Evolutionary conservation across 1,140 invertebrate species (phyloP).

Genomic region (Lordiphosa mommai): DNA sequence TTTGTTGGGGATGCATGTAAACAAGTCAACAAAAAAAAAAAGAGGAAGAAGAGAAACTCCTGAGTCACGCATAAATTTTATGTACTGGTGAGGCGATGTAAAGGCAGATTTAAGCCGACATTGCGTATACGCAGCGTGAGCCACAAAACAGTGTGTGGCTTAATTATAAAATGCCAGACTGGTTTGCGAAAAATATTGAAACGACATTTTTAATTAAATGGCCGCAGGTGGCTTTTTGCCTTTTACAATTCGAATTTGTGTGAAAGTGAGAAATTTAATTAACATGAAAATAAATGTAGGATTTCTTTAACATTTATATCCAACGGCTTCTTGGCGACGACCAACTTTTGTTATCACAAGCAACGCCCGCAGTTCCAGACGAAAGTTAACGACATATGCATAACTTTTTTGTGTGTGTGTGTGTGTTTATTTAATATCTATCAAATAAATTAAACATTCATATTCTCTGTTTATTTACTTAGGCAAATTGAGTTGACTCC

Average conservation of each 20-base stretch:
- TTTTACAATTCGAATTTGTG: constrained; percentile 22
- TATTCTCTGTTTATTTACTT: constrained; percentile 75
- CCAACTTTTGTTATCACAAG: constrained; percentile 55
- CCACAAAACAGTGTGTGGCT: constrained; percentile 41
- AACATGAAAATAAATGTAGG: constrained; percentile 11
- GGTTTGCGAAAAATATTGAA: constrained; percentile 24
- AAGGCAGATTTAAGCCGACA: constrained; percentile 8
- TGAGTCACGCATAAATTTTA: constrained; percentile 69
- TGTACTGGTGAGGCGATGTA: constrained; percentile 37
- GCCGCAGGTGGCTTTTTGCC: constrained; percentile 24
- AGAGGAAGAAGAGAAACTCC: constrained; percentile 35
- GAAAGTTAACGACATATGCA: too few species aligned
- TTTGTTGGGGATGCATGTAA: constrained; percentile 55
- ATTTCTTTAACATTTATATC: neutral
- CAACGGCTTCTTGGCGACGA: constrained; percentile 20
- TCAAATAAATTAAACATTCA: constrained; percentile 77
- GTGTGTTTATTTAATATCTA: constrained; percentile 76
- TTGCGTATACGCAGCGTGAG: constrained; percentile 46
- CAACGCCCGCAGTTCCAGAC: constrained; percentile 7
- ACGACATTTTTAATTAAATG: constrained; percentile 52
- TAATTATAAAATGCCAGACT: constrained; percentile 51
- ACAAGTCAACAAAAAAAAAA: constrained; percentile 67
- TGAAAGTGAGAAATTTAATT: constrained; percentile 34
- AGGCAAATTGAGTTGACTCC: constrained; percentile 64
- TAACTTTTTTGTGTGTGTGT: constrained; percentile 3